Evolutionary conservation across 2,888 invertebrate species (phyloP).

Genomic region (Dynastes tityus): DNA sequence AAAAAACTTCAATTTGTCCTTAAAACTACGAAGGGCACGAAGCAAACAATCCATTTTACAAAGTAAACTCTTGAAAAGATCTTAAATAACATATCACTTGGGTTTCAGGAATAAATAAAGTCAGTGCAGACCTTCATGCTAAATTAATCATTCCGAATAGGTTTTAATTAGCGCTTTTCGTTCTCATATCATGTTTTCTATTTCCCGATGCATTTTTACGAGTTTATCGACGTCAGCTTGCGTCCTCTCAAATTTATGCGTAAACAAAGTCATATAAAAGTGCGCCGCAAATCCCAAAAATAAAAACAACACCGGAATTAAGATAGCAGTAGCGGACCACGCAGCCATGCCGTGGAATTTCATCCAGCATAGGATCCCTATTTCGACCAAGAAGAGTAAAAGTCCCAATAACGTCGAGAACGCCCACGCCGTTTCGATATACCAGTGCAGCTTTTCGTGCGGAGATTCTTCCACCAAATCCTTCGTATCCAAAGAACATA

Average conservation of each 20-base stretch:
- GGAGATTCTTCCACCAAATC: conserved; percentile 90
- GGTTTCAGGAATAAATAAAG: too few relatives aligned
- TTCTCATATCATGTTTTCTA: conserved; percentile 63
- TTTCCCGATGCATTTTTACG: conserved; percentile 88
- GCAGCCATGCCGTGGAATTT: conserved; percentile 95
- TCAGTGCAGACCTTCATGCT: too few relatives aligned
- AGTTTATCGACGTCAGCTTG: conserved; percentile 89
- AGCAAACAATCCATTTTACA: too few relatives aligned
- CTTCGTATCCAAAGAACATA: conserved; percentile 92
- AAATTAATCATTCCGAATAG: too few relatives aligned
- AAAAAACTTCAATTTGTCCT: too few relatives aligned
- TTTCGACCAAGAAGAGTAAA: conserved; percentile 93
- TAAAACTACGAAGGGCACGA: too few relatives aligned
- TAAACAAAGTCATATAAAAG: conserved; percentile 94
- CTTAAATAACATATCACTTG: too few relatives aligned
- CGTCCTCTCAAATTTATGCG: conserved; percentile 93
- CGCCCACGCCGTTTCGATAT: conserved; percentile 98
- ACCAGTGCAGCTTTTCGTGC: conserved; percentile 91
- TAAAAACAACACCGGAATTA: conserved; percentile 93
- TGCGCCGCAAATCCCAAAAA: conserved; percentile 95
- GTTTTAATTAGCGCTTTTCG: too few relatives aligned
- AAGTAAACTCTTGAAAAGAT: too few relatives aligned
- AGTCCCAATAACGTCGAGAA: conserved; percentile 96
- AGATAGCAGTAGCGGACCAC: conserved; percentile 90
- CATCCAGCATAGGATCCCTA: conserved; percentile 97